Percentiles rank a stretch among this genome's conserved stretches.
These are phyloP conservation scores for Bostrychus sinensis DNA, from an alignment of 2,113 vertebrate genomes.

Conservation along the genomic window DNA sequence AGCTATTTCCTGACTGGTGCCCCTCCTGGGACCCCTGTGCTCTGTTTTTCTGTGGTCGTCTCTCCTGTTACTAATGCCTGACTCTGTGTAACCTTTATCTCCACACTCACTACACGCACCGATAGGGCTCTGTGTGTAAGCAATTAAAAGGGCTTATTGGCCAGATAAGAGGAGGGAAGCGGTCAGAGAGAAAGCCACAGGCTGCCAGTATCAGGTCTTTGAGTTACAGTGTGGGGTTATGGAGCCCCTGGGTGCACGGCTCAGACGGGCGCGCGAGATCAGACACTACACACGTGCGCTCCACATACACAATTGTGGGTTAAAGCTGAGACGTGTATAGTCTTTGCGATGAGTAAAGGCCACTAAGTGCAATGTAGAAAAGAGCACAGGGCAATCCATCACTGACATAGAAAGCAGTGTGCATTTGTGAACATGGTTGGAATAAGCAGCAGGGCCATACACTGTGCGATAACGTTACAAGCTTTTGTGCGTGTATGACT, in stretches of 20 bases:
- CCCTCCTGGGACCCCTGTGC: slow-evolving; percentile 61
- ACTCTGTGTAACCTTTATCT: slow-evolving; percentile 78
- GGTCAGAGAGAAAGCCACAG: slow-evolving; percentile 71
- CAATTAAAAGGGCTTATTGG: slow-evolving; percentile 77
- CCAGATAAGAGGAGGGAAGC: slow-evolving; percentile 71
- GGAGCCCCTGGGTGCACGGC: slow-evolving; percentile 42
- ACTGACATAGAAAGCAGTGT: not conserved
- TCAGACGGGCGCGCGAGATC: slow-evolving; percentile 16
- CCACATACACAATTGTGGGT: slow-evolving; percentile 8
- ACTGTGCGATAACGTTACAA: too few species aligned
- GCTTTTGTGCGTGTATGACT: too few species aligned
- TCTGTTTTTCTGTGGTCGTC: slow-evolving; percentile 71
- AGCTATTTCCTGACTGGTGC: slow-evolving; percentile 65
- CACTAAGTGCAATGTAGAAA: not conserved
- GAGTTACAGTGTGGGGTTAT: slow-evolving; percentile 66
- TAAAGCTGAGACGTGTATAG: not conserved
- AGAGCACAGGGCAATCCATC: not conserved
- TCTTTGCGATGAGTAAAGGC: not conserved
- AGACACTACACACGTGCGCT: slow-evolving; percentile 21
- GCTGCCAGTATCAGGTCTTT: slow-evolving; percentile 62
- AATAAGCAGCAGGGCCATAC: not conserved
- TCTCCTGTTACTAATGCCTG: slow-evolving; percentile 76
- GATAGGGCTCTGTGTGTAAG: slow-evolving; percentile 74
- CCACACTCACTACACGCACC: slow-evolving; percentile 63
- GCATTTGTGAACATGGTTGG: not conserved